Evolutionary conservation across 2,888 invertebrate genomes (phyloP), one percentile per base, ranked within the genome.

Genomic region (Dolichomitus sp.): DNA sequence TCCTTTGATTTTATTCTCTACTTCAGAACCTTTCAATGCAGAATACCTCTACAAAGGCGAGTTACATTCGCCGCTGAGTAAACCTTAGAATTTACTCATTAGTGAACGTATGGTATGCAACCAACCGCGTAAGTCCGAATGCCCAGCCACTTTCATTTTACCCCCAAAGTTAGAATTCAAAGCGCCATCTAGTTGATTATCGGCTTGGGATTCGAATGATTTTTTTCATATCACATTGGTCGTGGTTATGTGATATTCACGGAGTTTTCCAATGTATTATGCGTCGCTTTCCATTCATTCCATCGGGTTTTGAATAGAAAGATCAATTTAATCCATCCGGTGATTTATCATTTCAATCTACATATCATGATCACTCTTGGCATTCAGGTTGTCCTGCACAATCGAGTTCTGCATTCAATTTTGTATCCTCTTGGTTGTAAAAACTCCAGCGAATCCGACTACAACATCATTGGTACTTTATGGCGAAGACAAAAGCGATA

Each of bases 1-100:
- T 37, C 48, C 48, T 72, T 72, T 72, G 59, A 72, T 72, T 72
- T 57, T 59, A 72, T 59, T 6, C 19, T 27, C 19, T 6, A 37
- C 33, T 40, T 14, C 57, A 33, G 33, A 72, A 11, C 40, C 48
- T 48, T 48, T 61, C 33, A 48, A 19, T 45, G 45, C 17, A 33
- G 7, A 61, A 50, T 33, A 73, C 61, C 19, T 1, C n/a, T 14
- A 14, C 33, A 37, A 37, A 14, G 48, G 33, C 19, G 33, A 50
- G 14, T 50, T 12, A 19, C 30, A 30, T 40, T 50, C 33, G n/a
- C 9, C 19, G 11, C n/a, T n/a, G 50, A 59, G 59, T n/a, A 33
- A 19, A 37, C 6, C 37, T 23, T 37, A 30, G 37, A 37, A 61
- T 59, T 73, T 33, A 61, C 61, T 61, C 19, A 73, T 61, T 73